Evolutionary conservation across 2,113 vertebrate species (phyloP).

Genomic region (Pimephales promelas): DNA sequence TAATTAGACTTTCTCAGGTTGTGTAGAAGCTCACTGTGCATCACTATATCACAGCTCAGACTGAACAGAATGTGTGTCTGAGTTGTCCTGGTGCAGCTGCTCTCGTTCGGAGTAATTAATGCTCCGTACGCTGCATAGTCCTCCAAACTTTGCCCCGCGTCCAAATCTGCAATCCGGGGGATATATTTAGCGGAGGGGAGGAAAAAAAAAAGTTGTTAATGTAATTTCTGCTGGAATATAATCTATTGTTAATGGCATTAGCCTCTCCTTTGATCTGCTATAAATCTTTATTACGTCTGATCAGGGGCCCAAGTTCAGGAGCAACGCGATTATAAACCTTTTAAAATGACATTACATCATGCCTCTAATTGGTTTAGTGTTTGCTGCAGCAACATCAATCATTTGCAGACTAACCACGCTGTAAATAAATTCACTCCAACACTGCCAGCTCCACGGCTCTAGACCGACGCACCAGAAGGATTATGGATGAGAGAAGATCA

Average conservation of each 20-base stretch:
- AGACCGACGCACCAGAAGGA: slow-evolving; percentile 71
- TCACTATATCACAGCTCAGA: slow-evolving; percentile 1
- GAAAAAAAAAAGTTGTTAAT: slow-evolving; percentile 75
- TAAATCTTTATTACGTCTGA: slow-evolving; percentile 99
- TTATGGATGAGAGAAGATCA: slow-evolving; percentile 49
- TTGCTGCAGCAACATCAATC: slow-evolving; percentile 97
- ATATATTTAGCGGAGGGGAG: slow-evolving; percentile 82
- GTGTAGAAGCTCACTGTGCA: slow-evolving; percentile 4
- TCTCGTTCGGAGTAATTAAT: slow-evolving; percentile 70
- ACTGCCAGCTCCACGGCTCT: slow-evolving; percentile 94
- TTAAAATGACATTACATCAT: slow-evolving; percentile 99
- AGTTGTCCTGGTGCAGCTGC: slow-evolving; percentile 40
- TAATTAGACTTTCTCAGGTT: slow-evolving; percentile 25
- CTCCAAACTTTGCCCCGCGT: slow-evolving; percentile 66
- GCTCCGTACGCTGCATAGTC: slow-evolving; percentile 50
- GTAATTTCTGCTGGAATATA: slow-evolving; percentile 93
- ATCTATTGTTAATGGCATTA: slow-evolving; percentile 98
- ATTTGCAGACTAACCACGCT: slow-evolving; percentile 91
- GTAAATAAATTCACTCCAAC: slow-evolving; percentile 96
- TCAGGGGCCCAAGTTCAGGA: slow-evolving; percentile 90
- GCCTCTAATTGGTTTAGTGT: slow-evolving; percentile 98
- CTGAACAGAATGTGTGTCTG: slow-evolving; percentile 29
- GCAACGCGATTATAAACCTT: slow-evolving; percentile 97
- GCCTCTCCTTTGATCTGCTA: slow-evolving; percentile 94
- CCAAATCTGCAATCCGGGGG: slow-evolving; percentile 71